Conservation (phyloP, 2,888 invertebrate species). For the Deladenus siricidicola region DNA sequence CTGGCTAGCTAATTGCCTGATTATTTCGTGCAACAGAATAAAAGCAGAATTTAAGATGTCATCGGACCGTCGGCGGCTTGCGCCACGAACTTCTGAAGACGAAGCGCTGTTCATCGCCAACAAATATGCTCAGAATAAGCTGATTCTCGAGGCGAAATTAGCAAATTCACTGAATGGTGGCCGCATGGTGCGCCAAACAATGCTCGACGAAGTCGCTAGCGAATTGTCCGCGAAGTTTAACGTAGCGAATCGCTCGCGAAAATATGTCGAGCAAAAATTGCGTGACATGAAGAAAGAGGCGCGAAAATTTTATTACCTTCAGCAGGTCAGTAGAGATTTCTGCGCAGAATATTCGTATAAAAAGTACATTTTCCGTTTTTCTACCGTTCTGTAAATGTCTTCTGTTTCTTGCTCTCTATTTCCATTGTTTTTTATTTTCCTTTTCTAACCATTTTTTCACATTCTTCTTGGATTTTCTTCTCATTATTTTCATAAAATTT, state of each 20-base stretch:
- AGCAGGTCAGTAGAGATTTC: no score
- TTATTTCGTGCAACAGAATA: neutral
- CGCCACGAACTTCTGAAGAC: slow-evolving; percentile 23
- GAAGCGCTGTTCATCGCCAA: slow-evolving; percentile 23
- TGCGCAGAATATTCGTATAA: no score
- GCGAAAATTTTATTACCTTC: slow-evolving; percentile 10
- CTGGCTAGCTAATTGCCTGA: neutral
- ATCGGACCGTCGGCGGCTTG: slow-evolving; percentile 13
- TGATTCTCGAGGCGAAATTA: slow-evolving; percentile 19
- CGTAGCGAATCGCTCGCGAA: slow-evolving; percentile 19
- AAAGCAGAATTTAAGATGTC: slow-evolving; percentile 2
- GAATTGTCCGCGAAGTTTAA: slow-evolving; percentile 23
- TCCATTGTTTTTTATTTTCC: no score
- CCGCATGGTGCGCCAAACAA: slow-evolving; percentile 10
- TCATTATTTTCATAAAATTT: no score
- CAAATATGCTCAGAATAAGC: slow-evolving; percentile 14
- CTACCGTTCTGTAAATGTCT: no score
- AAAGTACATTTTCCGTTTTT: no score
- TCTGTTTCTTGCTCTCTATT: no score
- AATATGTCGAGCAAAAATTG: slow-evolving; percentile 24
- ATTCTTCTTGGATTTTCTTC: no score
- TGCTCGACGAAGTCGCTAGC: slow-evolving; percentile 18
- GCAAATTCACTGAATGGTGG: slow-evolving; percentile 26
- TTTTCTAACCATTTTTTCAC: no score
- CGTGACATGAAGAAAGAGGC: slow-evolving; percentile 26